A percentile compares a stretch with the other conserved stretches of the same genome.
phyloP scores from a whole-genome alignment of 2,113 vertebrate genomes.

The Physeter macrocephalus region DNA sequence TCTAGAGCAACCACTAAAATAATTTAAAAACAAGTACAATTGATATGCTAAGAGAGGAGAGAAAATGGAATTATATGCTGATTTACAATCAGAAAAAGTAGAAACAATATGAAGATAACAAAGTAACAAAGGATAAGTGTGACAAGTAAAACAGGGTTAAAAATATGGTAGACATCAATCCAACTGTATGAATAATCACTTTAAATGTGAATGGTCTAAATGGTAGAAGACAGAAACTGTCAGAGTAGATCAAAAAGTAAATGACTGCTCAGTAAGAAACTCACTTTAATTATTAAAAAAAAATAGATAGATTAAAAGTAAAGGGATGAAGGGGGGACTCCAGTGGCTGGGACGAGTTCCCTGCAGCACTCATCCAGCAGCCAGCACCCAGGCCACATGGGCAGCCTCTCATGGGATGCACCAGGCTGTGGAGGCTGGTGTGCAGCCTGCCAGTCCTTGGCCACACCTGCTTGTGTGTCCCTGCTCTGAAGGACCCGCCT shows the following conservation, averaged over 20 bases:
- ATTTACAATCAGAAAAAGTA: background rate
- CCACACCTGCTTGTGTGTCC: no score
- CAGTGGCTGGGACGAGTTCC: background rate
- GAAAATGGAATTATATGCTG: background rate
- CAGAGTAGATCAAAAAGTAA: background rate
- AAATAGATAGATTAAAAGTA: background rate
- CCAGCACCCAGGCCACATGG: background rate
- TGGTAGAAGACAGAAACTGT: background rate
- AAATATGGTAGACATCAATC: background rate
- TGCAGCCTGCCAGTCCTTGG: no score
- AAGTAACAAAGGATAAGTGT: background rate
- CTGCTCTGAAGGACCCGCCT: conserved; percentile 9
- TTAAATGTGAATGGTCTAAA: background rate
- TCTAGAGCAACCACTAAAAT: background rate
- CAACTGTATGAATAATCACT: background rate
- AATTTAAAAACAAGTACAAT: background rate
- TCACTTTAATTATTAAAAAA: background rate
- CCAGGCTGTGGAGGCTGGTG: fast-evolving
- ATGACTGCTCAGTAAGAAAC: background rate
- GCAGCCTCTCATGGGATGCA: background rate
- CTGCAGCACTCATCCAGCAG: fast-evolving
- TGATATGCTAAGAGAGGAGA: background rate
- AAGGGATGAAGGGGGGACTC: background rate
- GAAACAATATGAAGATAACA: background rate
- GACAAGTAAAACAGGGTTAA: background rate